Conservation (phyloP, 2,888 invertebrate species). For the Choristoneura rosaceana region DNA sequence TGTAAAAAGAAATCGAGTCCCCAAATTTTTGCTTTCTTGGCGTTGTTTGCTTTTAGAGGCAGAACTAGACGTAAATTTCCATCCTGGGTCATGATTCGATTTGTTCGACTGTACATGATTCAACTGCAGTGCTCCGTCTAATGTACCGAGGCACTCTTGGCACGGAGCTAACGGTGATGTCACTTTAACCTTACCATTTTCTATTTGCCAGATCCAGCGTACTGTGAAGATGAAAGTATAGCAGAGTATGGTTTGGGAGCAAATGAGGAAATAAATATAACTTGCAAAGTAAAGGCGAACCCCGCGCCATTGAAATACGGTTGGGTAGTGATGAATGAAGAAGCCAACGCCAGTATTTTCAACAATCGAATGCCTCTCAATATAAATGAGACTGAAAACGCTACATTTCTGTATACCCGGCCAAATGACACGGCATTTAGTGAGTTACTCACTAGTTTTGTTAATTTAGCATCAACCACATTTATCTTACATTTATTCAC, state of each 20-base stretch:
- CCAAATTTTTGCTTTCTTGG: too few species aligned
- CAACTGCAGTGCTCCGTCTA: too few species aligned
- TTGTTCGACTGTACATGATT: too few species aligned
- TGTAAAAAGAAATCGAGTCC: too few species aligned
- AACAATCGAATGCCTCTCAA: constrained; percentile 55
- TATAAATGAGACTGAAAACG: constrained; percentile 59
- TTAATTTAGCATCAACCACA: neutral
- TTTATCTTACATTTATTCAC: neutral
- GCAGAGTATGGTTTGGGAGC: constrained; percentile 71
- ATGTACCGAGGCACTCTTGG: too few species aligned
- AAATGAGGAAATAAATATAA: constrained; percentile 69
- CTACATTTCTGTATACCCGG: constrained; percentile 63
- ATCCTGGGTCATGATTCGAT: too few species aligned
- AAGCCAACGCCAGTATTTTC: constrained; percentile 56
- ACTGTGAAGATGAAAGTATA: constrained; percentile 64
- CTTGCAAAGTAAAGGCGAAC: constrained; percentile 68
- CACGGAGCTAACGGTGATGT: too few species aligned
- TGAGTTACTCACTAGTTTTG: constrained; percentile 51
- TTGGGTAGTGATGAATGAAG: constrained; percentile 70
- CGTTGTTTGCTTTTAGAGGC: too few species aligned
- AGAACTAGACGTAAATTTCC: too few species aligned
- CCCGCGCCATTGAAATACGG: constrained; percentile 66
- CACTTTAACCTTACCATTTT: neutral
- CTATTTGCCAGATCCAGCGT: constrained; percentile 64
- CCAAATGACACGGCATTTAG: constrained; percentile 68